Evolutionary conservation across 2,888 invertebrate genomes (phyloP), one percentile per base, ranked within the genome.

Genomic region (Ormia ochracea): DNA sequence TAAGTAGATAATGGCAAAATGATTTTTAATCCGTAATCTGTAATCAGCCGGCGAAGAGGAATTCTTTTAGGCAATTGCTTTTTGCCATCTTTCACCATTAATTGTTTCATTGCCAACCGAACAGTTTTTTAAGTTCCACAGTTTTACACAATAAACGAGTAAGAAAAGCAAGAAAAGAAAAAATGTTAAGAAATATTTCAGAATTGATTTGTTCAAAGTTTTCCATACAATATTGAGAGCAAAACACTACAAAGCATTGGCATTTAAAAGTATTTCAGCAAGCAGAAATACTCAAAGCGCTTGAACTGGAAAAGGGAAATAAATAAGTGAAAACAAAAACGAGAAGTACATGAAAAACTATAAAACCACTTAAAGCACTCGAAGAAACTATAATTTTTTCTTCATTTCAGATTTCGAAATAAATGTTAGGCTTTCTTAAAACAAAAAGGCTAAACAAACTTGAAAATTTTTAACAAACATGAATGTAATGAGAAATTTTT

Each of bases 321-420:
- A 6, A 7, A 41, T 17, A 41, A 14, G 17, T 14, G 4, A 4
- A 38, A 38, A 14, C 1, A 5, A 31, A 36, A 31, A 17, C 17
- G 33, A n/a, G 45, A 23, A 28, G 56, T 21, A 31, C 10, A 52
- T 2, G 28, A 61, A 59, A 76, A 72, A 72, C 76, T 80, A 68
- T 66, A 68, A 73, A 80, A 80, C 72, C 80, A 80, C 80, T 80
- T 80, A 73, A 76, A 73, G 76, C 58, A 76, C 72, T 80, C 52
- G 36, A 80, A 58, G 33, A 63, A 58, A 63, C 58, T 63, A 50
- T n/a, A 33, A 50, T 56, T 63, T 52, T 26, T 68, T 48, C 12
- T 36, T 14, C 3, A 19, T 31, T 45, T 21, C 17, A 10, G 28
- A 38, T 75, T 61, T 52, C 23, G 0, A 61, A 68, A 61, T 36